A percentile compares a stretch with the other conserved stretches of the same genome.
These are phyloP conservation scores for Spodoptera litura DNA, from an alignment of 1,140 invertebrate genomes.

Conservation along the genomic window DNA sequence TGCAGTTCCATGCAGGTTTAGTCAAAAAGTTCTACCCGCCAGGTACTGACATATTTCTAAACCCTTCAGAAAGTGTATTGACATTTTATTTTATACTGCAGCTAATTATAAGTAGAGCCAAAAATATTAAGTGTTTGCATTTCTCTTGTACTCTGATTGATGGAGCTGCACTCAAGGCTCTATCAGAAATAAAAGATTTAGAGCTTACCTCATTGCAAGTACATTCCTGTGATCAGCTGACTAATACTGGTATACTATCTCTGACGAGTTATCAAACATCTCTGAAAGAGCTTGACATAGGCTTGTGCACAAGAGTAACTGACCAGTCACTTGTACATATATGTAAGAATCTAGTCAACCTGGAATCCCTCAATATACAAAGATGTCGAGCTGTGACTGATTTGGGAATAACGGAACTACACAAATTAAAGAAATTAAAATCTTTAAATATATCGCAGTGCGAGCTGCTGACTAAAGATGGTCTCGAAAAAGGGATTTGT, in stretches of 20 bases:
- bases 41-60: conserved; percentile 74
- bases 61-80: conserved; percentile 89
- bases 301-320: conserved; percentile 88
- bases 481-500: conserved; percentile 87
- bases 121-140: conserved; percentile 87
- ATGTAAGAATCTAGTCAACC: conserved; percentile 85
- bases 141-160: conserved; percentile 90
- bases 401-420: conserved; percentile 85
- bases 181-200: conserved; percentile 86
- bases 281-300: conserved; percentile 88
- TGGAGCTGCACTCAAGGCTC: conserved; percentile 86
- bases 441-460: conserved; percentile 89
- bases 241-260: conserved; percentile 86
- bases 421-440: conserved; percentile 86
- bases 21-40: conserved; percentile 89
- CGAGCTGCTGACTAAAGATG: conserved; percentile 87
- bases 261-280: conserved; percentile 87
- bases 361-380: conserved; percentile 87
- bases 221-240: conserved; percentile 89
- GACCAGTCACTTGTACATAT: conserved; percentile 88
- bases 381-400: conserved; percentile 88
- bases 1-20: conserved; percentile 90
- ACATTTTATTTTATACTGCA: conserved; percentile 89
- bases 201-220: conserved; percentile 87
- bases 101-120: conserved; percentile 86